phyloP scores from a whole-genome alignment of 2,797 vertebrate genomes.

The Sebastes oblongus region DNA sequence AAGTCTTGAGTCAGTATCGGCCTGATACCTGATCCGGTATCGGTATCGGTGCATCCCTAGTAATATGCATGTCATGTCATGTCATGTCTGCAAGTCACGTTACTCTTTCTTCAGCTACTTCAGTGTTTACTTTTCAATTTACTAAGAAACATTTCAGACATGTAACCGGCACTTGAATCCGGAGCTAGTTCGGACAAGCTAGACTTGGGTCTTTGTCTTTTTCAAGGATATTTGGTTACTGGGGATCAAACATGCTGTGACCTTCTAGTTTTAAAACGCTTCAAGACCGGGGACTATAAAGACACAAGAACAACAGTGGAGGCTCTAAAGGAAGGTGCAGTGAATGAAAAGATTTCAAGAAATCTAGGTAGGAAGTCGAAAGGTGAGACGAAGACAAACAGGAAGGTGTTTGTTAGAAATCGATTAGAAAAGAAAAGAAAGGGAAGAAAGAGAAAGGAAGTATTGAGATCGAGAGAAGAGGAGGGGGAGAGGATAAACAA shows the following conservation, averaged over 20 bases:
- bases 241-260: slow-evolving; percentile 12
- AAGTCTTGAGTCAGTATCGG: too few species aligned
- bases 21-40: neutral
- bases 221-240: slow-evolving; percentile 40
- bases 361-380: neutral
- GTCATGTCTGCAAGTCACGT: neutral
- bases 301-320: neutral
- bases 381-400: slow-evolving; percentile 14
- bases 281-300: neutral
- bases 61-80: neutral
- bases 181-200: slow-evolving; percentile 26
- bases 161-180: neutral
- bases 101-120: neutral
- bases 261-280: neutral
- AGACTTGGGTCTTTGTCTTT: neutral
- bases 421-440: slow-evolving; percentile 26
- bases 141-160: neutral
- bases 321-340: neutral
- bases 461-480: neutral
- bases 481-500: neutral
- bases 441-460: slow-evolving; percentile 18
- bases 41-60: neutral
- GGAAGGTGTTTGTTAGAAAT: slow-evolving; percentile 29
- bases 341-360: neutral
- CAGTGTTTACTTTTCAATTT: neutral